Evolutionary conservation across 2,113 vertebrate species (phyloP), one percentile per base, ranked within the genome.

Genomic region (Protobothrops flavoviridis): DNA sequence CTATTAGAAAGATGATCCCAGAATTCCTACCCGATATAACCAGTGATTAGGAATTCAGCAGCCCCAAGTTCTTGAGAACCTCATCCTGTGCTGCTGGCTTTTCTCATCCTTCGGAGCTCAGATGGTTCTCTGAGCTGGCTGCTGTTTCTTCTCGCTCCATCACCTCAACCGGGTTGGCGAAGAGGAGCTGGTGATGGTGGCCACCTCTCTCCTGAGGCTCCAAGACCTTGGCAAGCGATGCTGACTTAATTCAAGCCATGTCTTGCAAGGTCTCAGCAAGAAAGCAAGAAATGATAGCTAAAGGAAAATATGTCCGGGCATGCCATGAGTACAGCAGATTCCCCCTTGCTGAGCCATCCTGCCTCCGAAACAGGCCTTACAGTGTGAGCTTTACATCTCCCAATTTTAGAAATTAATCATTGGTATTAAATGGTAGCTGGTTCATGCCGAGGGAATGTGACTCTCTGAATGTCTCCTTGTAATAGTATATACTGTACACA

Each of bases 401-500:
- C 24, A 52, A 43, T 69, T 90, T 53, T 33, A 87, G 55, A 90
- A 90, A 90, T 90, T 64, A 87, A 90, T 86, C 45, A 53, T 24
- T 90, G 48, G 81, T 11, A 53, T 93, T 86, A 90, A 93, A 81
- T 43, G 89, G 56, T n/a, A 64, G 53, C 81, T 69, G 89, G 92
- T 90, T 64, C 89, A 26, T 21, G 33, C 87, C 61, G 8, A 23
- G 81, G 23, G 89, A 64, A 93, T 93, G 45, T 12, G 48, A 45
- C 39, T 89, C 74, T 29, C 56, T 93, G 89, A 93, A 93, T 93
- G 89, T 85, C 81, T 87, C 92, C 56, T 93, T 93, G 92, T 90
- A 90, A 94, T 91, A 52, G 33, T 39, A 90, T 92, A 93, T 91
- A 43, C 94, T 57, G 92, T 24, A 33, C 91, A 92, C 96, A 93